Base-by-base conservation (phyloP, 1,140 invertebrate species). In the Lepidostoma basale region DNA sequence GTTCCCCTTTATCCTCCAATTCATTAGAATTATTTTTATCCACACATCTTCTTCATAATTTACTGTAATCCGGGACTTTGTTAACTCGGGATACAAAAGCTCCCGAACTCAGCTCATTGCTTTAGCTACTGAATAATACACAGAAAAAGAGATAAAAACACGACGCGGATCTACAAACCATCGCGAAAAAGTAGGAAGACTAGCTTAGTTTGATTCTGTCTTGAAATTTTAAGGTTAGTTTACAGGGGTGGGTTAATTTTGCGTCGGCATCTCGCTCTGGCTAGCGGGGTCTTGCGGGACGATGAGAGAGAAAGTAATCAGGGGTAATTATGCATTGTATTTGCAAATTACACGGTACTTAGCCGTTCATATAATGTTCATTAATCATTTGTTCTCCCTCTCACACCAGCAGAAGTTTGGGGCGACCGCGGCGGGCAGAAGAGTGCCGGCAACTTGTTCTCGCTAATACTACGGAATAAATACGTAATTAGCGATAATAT, bases 301-400 rank as follows among this genome's bases (percentile, higher is more conserved):
- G 64, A 66, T 52, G 52, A 66, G 52, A 66, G 64, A 66, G 64
- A 66, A 33, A 66, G 64, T 66, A 66, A 66, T 66, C 68, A 65
- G 75, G 76, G 79, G 79, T 83, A 83, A 83, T 83, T 83, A 83
- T 82, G 82, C 79, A 77, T 83, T 81, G 82, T 83, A 72, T 83
- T 83, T 83, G 82, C 82, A 83, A 83, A 83, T 83, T 83, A 83
- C 82, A 83, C 79, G 82, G 82, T 82, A 83, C 82, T 83, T 83
- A 83, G 82, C 80, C 81, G 81, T 78, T 80, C 82, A 83, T 83
- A 83, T 82, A 83, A 83, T 81, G 77, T 75, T 80, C 80, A 81
- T 83, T 83, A 83, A 83, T 83, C 82, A 83, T 39, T 23, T 30
- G 3, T 36, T 49, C 58, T 36, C 44, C 42, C 9, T 20, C 28